Evolutionary conservation across 2,888 invertebrate genomes (phyloP).

Genomic region (Hipparchia sbordonii): DNA sequence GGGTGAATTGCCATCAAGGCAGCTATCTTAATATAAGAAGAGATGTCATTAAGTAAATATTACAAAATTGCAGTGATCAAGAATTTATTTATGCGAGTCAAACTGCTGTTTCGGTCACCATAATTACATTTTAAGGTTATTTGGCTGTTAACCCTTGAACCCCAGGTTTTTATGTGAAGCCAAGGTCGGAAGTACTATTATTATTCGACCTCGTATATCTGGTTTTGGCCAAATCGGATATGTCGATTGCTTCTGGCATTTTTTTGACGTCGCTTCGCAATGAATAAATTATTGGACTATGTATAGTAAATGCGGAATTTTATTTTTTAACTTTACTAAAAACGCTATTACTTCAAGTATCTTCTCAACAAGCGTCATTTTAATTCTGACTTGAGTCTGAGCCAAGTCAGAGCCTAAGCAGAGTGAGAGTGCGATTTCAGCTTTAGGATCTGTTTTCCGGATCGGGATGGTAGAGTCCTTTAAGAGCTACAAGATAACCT

Average conservation of each 20-base stretch:
- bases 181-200: constrained; percentile 25
- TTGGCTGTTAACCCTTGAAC: constrained; percentile 25
- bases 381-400: no score
- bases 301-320: no score
- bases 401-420: no score
- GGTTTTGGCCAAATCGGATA: constrained; percentile 23
- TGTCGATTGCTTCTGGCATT: constrained; percentile 26
- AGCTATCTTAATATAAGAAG: background rate
- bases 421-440: no score
- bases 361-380: no score
- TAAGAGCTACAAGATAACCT: no score
- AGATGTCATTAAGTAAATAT: constrained; percentile 2
- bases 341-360: no score
- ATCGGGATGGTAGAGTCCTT: no score
- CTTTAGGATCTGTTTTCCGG: no score
- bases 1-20: background rate
- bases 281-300: constrained; percentile 13
- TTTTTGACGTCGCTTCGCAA: background rate
- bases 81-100: constrained; percentile 2
- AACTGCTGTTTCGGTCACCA: constrained; percentile 4
- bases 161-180: constrained; percentile 22
- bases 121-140: constrained; percentile 18
- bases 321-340: no score
- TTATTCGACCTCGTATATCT: constrained; percentile 31
- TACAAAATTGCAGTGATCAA: constrained; percentile 16